Evolutionary conservation across 2,113 vertebrate species (phyloP).

Genomic region (Parotia lawesii): DNA sequence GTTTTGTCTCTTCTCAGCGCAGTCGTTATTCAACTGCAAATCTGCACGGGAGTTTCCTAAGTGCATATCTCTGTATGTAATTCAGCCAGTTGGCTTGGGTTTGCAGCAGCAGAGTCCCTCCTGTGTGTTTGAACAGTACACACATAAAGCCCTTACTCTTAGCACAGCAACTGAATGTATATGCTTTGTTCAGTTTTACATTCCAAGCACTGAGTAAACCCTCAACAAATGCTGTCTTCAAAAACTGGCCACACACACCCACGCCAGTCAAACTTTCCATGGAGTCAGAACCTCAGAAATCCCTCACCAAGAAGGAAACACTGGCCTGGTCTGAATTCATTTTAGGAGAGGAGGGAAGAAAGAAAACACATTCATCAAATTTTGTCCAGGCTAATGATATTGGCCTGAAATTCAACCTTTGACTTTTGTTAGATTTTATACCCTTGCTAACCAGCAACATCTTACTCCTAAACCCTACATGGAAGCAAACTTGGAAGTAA

Average conservation of each 20-base stretch:
- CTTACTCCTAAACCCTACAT: neutral
- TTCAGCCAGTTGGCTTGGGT: neutral
- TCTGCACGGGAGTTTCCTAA: neutral
- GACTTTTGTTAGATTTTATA: neutral
- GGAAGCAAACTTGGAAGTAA: neutral
- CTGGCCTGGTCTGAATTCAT: neutral
- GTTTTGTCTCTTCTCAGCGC: neutral
- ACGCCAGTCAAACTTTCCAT: conserved; percentile 40
- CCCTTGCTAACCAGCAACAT: neutral
- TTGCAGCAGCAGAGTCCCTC: neutral
- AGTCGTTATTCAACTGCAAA: neutral
- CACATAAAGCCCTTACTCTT: neutral
- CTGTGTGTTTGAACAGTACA: neutral
- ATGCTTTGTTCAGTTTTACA: conserved; percentile 1
- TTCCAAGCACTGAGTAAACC: neutral
- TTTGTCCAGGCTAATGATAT: neutral
- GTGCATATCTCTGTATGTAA: neutral
- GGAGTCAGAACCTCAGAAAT: conserved; percentile 36
- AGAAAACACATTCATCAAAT: neutral
- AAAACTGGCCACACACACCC: neutral
- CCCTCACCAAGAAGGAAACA: neutral
- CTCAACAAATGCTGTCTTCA: conserved; percentile 2
- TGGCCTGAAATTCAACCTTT: neutral
- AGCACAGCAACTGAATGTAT: neutral
- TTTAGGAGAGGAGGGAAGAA: neutral